phyloP scores from a whole-genome alignment of 2,797 vertebrate species.

The Centropyge bicolor region DNA sequence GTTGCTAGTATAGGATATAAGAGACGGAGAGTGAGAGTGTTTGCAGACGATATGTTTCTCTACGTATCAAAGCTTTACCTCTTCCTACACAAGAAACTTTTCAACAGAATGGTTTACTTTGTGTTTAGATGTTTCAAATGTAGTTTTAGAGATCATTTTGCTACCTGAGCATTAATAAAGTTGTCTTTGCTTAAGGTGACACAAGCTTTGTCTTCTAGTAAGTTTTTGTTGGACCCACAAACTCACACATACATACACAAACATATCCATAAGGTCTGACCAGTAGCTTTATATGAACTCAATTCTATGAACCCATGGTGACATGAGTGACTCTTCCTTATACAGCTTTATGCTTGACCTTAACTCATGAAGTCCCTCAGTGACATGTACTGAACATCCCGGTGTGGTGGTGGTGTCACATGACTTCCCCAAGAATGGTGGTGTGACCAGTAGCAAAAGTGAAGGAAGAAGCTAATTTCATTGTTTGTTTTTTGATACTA shows the following conservation, averaged over 20 bases:
- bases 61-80: slow-evolving; percentile 65
- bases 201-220: background rate
- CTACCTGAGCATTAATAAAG: slow-evolving; percentile 86
- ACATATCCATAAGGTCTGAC: background rate
- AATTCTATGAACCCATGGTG: too few species aligned
- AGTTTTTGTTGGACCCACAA: background rate
- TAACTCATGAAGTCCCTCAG: too few species aligned
- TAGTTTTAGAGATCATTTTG: slow-evolving; percentile 82
- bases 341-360: too few species aligned
- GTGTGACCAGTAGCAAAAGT: too few species aligned
- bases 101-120: slow-evolving; percentile 75
- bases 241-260: background rate
- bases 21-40: slow-evolving; percentile 59
- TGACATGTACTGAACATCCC: too few species aligned
- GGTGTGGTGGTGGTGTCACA: too few species aligned
- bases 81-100: slow-evolving; percentile 65
- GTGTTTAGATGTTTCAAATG: slow-evolving; percentile 81
- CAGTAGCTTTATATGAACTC: background rate
- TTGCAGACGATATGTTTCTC: slow-evolving; percentile 64
- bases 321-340: too few species aligned
- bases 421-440: too few species aligned
- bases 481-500: too few species aligned
- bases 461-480: too few species aligned
- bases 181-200: slow-evolving; percentile 80
- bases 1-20: slow-evolving; percentile 50